Percentiles rank a stretch among this genome's conserved stretches.
Evolutionary conservation across 2,113 vertebrate genomes (phyloP).

Genomic region (Dermatemys mawii): DNA sequence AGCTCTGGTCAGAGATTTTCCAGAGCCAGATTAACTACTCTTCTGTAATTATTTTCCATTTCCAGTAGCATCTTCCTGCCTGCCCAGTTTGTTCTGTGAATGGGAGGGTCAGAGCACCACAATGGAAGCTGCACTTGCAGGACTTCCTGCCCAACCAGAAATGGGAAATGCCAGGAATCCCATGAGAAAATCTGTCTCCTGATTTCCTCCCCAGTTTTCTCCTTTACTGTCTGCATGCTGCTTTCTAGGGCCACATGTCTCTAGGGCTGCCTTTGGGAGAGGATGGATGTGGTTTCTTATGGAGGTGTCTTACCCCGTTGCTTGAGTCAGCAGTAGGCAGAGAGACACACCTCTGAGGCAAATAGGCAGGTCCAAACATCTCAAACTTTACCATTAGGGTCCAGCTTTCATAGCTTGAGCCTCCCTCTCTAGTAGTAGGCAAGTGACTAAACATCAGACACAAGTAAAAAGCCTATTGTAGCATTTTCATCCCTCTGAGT

Average conservation of each 20-base stretch:
- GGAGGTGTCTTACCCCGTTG: not conserved
- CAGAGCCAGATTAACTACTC: not conserved
- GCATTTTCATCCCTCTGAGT: not conserved
- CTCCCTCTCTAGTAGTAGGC: not conserved
- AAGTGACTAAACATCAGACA: not conserved
- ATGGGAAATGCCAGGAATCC: not conserved
- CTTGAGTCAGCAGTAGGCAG: not conserved
- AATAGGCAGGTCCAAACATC: not conserved
- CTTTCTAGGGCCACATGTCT: not conserved
- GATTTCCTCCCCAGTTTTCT: not conserved
- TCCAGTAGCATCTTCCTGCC: not conserved
- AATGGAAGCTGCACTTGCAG: not conserved
- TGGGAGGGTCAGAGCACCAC: not conserved
- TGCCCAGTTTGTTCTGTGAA: not conserved
- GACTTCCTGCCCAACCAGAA: not conserved
- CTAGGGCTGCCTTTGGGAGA: not conserved
- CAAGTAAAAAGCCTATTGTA: not conserved
- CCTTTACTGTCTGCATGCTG: not conserved
- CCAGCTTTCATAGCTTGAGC: not conserved
- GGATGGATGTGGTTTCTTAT: not conserved
- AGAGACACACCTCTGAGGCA: not conserved
- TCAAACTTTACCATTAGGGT: not conserved
- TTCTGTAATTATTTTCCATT: not conserved
- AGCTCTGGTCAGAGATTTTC: not conserved
- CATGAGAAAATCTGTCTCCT: not conserved